Evolutionary conservation across 2,113 vertebrate species (phyloP), one percentile per base, ranked within the genome.

Genomic region (Takifugu bimaculatus): DNA sequence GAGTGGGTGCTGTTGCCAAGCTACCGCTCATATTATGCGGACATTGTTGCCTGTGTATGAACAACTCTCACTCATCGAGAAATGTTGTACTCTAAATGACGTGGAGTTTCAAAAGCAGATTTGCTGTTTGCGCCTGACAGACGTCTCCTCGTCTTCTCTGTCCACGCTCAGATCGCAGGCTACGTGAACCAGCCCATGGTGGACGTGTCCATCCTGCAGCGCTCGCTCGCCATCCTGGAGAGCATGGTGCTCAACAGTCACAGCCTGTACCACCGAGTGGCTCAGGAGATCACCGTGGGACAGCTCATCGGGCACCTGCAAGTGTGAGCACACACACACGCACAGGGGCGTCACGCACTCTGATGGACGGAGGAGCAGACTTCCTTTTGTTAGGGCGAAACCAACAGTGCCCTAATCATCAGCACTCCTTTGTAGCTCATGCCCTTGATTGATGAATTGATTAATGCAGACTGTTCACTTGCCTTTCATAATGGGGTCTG

Each of bases 191-290:
- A 97, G 92, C 94, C 96, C 5, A 94, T 94, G 90, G 94, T 96
- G 80, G 97, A 99, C 0, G 97, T 96, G 72, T 98, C 97, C 53
- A 96, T 99, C 74, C 92, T 99, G 77, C 97, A 99, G 87, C 89
- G 97, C 51, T 99, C 97, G 1, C 87, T 99, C 74, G 97, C 97
- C 74, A 97, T 99, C 80, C 89, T 99, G 51, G 97, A 99, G 89
- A 98, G 97, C 87, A 95, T 99, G 95, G 97, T 99, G 72, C 88
- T 99, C 68, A 99, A 99, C 89, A 99, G 96, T 82, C 96, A 97
- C 88, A 97, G 91, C 62, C 92, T 99, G 5, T 99, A 99, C 86
- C 95, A 96, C 81, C 95, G 96, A 54, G 93, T 99, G 65, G 94
- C 95, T 0, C 94, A 98, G 72, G 96, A 99, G 71, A 96, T 96